Evolutionary conservation across 2,797 vertebrate species (phyloP), one percentile per base, ranked within the genome.

Genomic region (Macroramphosus scolopax): DNA sequence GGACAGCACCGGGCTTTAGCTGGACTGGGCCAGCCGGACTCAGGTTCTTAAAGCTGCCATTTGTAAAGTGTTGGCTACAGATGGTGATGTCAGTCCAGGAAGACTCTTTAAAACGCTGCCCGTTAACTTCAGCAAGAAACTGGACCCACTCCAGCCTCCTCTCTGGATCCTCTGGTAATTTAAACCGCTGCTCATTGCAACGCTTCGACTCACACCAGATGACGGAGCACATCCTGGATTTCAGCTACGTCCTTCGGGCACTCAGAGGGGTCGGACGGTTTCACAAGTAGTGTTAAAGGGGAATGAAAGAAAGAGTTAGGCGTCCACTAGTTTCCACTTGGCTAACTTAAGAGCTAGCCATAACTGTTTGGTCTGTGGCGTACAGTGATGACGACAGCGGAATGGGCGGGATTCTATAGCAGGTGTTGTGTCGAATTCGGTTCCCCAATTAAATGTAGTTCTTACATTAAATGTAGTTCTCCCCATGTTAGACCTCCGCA

Each of bases 121-220:
- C 42, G 14, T 82, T 77, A 4, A 58, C 63, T 14, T 58, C 46
- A 0, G 65, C 42, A 0, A 82, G 26, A 36, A 80, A 82, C 62
- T 77, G 64, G 1, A 82, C 67, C 77, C 77, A 83, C 24, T 66
- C 63, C 32, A 64, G 63, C 0, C 75, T 75, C 60, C 15, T 61
- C 43, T 75, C 77, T 0, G 80, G 64, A 10, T 80, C 77, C 22
- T 65, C 57, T 5, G 77, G 80, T 53, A 78, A 28, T 42, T 13
- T 49, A 34, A 75, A 82, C 8, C 70, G 38, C 1, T 53, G 48
- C 7, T 26, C 40, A 3, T 17, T 17, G 13, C 44, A 66, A 31
- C 34, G 52, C 50, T 35, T 28, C 11, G 75, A 74, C 1, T 42
- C 22, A 28, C 77, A 79, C 0, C 37, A 56, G 13, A 59, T 13